A percentile compares a stretch with the other conserved stretches of the same genome.
These are phyloP conservation scores for Nannoperca australis DNA, from an alignment of 2,797 vertebrate species.

Conservation along the genomic window DNA sequence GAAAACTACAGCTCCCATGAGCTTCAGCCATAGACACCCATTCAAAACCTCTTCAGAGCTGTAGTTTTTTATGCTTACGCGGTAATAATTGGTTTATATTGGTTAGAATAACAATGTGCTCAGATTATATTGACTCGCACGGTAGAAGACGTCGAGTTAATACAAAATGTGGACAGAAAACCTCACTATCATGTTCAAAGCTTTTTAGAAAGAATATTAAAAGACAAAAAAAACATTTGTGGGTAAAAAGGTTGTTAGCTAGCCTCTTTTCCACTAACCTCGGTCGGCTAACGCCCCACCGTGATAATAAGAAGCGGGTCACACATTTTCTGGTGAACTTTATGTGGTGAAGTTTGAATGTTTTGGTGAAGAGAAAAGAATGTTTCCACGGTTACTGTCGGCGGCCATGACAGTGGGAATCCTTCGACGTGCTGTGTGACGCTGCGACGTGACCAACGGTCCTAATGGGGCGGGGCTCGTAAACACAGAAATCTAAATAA, in stretches of 20 bases:
- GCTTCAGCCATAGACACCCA: accelerated
- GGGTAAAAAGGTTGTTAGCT: not conserved
- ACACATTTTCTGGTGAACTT: not conserved
- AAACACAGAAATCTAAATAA: slow-evolving; percentile 86
- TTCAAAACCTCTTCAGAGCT: not conserved
- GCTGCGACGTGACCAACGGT: slow-evolving; percentile 61
- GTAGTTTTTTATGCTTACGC: not conserved
- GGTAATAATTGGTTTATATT: not conserved
- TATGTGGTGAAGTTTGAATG: not conserved
- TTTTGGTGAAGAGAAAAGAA: no score
- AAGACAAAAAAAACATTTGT: no score
- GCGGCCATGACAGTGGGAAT: slow-evolving; percentile 48
- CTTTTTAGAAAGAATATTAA: not conserved
- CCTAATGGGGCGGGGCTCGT: slow-evolving; percentile 82
- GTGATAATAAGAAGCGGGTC: no score
- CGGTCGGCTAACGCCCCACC: no score
- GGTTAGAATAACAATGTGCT: not conserved
- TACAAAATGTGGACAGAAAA: no score
- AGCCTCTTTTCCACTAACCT: not conserved
- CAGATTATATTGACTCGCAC: accelerated
- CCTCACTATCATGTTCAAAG: no score
- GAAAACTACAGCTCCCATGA: slow-evolving; percentile 33
- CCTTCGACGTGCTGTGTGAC: slow-evolving; percentile 55
- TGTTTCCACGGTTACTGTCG: not conserved
- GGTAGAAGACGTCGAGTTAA: not conserved